phyloP scores from a whole-genome alignment of 2,797 vertebrate species.

The Acrossocheilus wenchowensis region DNA sequence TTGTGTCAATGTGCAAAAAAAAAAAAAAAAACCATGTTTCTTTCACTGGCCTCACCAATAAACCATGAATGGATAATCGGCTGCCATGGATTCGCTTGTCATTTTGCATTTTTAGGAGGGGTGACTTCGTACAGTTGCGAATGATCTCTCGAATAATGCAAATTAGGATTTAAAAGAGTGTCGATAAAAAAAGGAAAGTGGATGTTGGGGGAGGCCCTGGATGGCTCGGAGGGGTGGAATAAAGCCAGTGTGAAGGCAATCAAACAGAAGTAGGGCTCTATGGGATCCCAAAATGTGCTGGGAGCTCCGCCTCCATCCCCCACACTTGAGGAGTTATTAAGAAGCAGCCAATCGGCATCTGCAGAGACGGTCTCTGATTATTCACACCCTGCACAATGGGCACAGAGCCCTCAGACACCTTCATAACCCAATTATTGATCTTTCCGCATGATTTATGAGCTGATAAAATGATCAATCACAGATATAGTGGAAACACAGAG shows the following conservation, averaged over 20 bases:
- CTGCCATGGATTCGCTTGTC: constrained; percentile 11
- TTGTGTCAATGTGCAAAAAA: constrained; percentile 3
- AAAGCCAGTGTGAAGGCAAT: constrained; percentile 69
- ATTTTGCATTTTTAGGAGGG: constrained; percentile 9
- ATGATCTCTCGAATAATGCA: constrained; percentile 52
- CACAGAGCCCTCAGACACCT: constrained; percentile 54
- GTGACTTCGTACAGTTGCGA: constrained; percentile 16
- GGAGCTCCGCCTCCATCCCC: constrained; percentile 62
- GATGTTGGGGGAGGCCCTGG: constrained; percentile 63
- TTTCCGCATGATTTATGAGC: constrained; percentile 57
- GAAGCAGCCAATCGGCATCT: constrained; percentile 56
- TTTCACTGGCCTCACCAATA: constrained; percentile 11
- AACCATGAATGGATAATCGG: constrained; percentile 17
- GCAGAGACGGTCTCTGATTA: constrained; percentile 56
- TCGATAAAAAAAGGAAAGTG: constrained; percentile 35
- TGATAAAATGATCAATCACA: constrained; percentile 58
- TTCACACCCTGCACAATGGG: constrained; percentile 62
- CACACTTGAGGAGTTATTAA: constrained; percentile 62
- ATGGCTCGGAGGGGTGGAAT: constrained; percentile 69
- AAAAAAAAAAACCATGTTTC: neutral
- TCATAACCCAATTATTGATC: constrained; percentile 57
- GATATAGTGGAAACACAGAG: constrained; percentile 30
- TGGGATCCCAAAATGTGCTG: constrained; percentile 67
- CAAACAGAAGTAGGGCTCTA: constrained; percentile 66
- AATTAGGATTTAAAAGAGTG: constrained; percentile 45